Evolutionary conservation across 92 coral and sea anemone species (phyloP).

Genomic region (Siderastrea siderea): DNA sequence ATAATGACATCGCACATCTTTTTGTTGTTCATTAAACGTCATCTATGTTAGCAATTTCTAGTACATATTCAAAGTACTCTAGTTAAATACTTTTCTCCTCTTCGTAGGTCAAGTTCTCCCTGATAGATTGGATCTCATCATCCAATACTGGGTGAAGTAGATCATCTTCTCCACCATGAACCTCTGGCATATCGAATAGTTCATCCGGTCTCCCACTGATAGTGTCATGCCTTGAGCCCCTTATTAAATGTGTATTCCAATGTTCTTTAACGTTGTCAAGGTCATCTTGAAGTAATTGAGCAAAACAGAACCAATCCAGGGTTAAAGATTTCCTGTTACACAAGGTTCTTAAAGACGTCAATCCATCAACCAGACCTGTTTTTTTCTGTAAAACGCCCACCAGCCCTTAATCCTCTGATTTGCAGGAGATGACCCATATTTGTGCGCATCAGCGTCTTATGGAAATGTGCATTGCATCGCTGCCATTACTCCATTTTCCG

Average conservation of each 20-base stretch:
- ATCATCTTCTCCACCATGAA: constrained; percentile 73
- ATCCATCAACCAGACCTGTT: constrained; percentile 73
- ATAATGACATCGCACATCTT: constrained; percentile 14
- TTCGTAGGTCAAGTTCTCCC: constrained; percentile 75
- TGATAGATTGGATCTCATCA: constrained; percentile 63
- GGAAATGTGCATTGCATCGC: constrained; percentile 71
- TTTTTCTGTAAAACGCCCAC: constrained; percentile 56
- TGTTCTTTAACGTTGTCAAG: constrained; percentile 69
- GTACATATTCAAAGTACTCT: constrained; percentile 73
- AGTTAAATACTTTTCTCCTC: constrained; percentile 63
- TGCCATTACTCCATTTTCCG: constrained; percentile 83
- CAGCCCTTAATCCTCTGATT: constrained; percentile 64
- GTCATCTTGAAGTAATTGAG: constrained; percentile 70
- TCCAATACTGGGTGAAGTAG: constrained; percentile 62
- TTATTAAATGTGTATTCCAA: constrained; percentile 75
- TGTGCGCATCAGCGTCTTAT: constrained; percentile 48
- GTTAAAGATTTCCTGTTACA: constrained; percentile 53
- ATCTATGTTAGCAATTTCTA: constrained; percentile 56
- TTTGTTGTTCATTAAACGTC: constrained; percentile 39
- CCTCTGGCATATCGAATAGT: constrained; percentile 75
- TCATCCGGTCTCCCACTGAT: constrained; percentile 81
- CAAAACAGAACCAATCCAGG: constrained; percentile 73
- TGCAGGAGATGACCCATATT: constrained; percentile 61
- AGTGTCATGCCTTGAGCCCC: constrained; percentile 69
- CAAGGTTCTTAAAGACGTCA: constrained; percentile 66